Percentiles rank a stretch among this genome's conserved stretches.
Conservation (phyloP, 1,140 invertebrate species). For the Trichonephila clavipes region DNA sequence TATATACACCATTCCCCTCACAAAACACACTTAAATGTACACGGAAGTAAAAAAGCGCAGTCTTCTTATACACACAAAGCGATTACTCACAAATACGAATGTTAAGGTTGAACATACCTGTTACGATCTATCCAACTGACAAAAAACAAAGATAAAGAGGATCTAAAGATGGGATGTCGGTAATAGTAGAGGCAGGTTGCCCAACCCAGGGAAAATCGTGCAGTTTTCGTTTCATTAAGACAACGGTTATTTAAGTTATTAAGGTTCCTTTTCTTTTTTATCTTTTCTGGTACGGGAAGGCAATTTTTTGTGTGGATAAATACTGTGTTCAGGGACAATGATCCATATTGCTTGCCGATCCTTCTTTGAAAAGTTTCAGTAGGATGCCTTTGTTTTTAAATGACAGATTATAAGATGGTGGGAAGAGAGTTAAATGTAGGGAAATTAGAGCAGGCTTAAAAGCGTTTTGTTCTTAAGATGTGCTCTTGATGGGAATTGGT, state of each 20-base stretch:
- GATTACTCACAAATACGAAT: slow-evolving; percentile 26
- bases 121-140: background rate
- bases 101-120: slow-evolving; percentile 34
- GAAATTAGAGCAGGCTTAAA: background rate
- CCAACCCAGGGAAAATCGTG: background rate
- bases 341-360: slow-evolving; percentile 14
- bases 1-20: background rate
- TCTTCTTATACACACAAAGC: background rate
- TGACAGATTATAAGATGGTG: background rate
- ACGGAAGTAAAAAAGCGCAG: slow-evolving; percentile 3
- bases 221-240: slow-evolving; percentile 38
- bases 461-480: background rate
- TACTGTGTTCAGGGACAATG: background rate
- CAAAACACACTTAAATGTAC: background rate
- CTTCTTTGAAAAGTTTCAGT: background rate
- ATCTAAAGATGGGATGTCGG: background rate
- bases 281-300: background rate
- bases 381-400: background rate
- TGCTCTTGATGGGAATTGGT: too few species aligned
- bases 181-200: background rate
- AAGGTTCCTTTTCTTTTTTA: background rate
- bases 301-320: slow-evolving; percentile 17
- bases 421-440: background rate
- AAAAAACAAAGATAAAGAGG: background rate
- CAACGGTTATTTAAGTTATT: slow-evolving; percentile 6